Conservation (phyloP, 2,113 vertebrate genomes). For the Hoplias malabaricus region DNA sequence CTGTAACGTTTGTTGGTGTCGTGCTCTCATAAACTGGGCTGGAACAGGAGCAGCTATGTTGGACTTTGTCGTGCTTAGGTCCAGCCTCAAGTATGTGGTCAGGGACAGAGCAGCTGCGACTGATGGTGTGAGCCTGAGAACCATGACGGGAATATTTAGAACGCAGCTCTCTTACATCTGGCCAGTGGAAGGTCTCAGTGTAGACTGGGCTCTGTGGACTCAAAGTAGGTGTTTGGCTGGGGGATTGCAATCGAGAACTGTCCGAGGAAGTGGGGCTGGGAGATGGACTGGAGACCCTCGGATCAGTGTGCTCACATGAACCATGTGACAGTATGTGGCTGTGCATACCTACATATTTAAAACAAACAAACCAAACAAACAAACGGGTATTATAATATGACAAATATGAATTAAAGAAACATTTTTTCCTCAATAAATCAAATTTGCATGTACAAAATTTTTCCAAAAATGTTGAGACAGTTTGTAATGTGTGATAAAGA, state of each 20-base stretch:
- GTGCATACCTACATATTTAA: constrained; percentile 68
- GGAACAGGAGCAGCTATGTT: constrained; percentile 48
- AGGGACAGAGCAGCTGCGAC: constrained; percentile 58
- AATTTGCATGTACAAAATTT: no score
- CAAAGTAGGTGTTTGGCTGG: constrained; percentile 39
- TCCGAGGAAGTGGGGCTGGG: constrained; percentile 53
- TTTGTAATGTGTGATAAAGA: no score
- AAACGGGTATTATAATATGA: not conserved
- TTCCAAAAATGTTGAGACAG: no score
- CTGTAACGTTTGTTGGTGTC: constrained; percentile 34
- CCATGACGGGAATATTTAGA: constrained; percentile 73
- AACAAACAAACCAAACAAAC: not conserved
- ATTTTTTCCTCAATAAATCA: no score
- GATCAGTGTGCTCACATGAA: constrained; percentile 67
- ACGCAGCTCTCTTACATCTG: constrained; percentile 84
- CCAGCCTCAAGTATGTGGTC: constrained; percentile 65
- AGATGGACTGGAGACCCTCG: constrained; percentile 60
- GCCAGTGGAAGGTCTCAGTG: constrained; percentile 83
- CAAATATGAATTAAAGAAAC: no score
- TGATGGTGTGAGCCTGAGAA: constrained; percentile 29
- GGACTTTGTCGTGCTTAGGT: not conserved
- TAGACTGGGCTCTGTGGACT: constrained; percentile 73
- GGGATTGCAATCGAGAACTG: constrained; percentile 50
- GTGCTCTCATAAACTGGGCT: constrained; percentile 48
- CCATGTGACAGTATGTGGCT: constrained; percentile 64